phyloP scores from a whole-genome alignment of 2,797 vertebrate genomes.

The Lepus townsendii region DNA sequence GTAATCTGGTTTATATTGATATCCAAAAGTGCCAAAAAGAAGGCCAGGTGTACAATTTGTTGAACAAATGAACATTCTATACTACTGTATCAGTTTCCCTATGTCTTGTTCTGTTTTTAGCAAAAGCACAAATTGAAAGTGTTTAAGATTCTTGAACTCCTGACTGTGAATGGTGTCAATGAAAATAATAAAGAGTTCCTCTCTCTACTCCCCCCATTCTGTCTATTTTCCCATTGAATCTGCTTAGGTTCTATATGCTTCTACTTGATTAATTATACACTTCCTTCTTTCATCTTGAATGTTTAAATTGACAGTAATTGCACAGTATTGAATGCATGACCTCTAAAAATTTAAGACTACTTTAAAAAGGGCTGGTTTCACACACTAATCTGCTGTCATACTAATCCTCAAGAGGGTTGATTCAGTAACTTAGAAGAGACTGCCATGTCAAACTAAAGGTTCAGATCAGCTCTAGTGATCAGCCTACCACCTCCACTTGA shows the following conservation, averaged over 20 bases:
- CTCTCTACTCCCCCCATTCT: conserved; percentile 12
- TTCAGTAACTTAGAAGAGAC: conserved; percentile 69
- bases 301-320: conserved; percentile 85
- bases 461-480: conserved; percentile 62
- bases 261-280: conserved; percentile 83
- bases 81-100: neutral
- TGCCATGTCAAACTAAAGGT: conserved; percentile 75
- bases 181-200: neutral
- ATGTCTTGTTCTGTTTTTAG: conserved; percentile 3
- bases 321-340: conserved; percentile 81
- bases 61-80: conserved; percentile 26
- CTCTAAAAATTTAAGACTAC: conserved; percentile 80
- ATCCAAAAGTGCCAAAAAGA: conserved; percentile 12
- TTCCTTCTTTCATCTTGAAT: conserved; percentile 82
- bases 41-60: neutral
- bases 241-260: conserved; percentile 78
- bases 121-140: conserved; percentile 64
- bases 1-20: conserved; percentile 5
- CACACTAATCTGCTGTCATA: conserved; percentile 75
- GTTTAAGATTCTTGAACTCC: conserved; percentile 65
- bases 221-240: conserved; percentile 76
- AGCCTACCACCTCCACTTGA: neutral
- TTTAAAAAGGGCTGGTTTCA: conserved; percentile 67
- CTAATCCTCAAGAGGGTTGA: conserved; percentile 75
- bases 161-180: neutral